These are phyloP conservation scores for Toxotes chatareus DNA, from an alignment of 2,113 vertebrate species.

Conservation along the genomic window DNA sequence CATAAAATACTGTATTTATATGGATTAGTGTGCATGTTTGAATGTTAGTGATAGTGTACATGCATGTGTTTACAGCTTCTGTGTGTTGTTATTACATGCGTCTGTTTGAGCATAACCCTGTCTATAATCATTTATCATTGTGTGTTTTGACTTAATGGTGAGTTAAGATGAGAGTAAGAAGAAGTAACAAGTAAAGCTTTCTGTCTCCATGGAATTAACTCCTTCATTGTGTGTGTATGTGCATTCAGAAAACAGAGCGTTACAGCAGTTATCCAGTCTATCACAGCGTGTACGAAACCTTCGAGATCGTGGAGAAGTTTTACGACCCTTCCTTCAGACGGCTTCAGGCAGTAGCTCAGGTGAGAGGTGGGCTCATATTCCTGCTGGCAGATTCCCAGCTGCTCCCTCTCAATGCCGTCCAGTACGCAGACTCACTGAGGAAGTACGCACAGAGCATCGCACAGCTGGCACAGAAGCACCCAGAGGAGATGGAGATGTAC, in stretches of 20 bases:
- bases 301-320: constrained; percentile 92
- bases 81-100: no score
- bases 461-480: constrained; percentile 83
- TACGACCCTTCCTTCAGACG: constrained; percentile 93
- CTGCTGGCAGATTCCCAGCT: constrained; percentile 89
- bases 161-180: no score
- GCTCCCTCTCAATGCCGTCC: constrained; percentile 89
- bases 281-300: constrained; percentile 96
- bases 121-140: neutral
- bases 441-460: constrained; percentile 87
- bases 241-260: constrained; percentile 88
- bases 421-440: constrained; percentile 89
- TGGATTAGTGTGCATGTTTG: neutral
- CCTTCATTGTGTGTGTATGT: constrained; percentile 20
- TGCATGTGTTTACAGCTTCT: neutral
- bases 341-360: constrained; percentile 88
- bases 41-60: neutral
- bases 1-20: neutral
- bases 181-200: neutral
- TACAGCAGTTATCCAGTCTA: constrained; percentile 96
- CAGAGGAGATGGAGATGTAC: constrained; percentile 78
- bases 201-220: neutral
- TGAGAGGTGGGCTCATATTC: constrained; percentile 90
- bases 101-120: neutral
- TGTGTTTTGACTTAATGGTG: no score